Evolutionary conservation across 2,888 invertebrate species (phyloP).

Genomic region (Oeneis ivallda): DNA sequence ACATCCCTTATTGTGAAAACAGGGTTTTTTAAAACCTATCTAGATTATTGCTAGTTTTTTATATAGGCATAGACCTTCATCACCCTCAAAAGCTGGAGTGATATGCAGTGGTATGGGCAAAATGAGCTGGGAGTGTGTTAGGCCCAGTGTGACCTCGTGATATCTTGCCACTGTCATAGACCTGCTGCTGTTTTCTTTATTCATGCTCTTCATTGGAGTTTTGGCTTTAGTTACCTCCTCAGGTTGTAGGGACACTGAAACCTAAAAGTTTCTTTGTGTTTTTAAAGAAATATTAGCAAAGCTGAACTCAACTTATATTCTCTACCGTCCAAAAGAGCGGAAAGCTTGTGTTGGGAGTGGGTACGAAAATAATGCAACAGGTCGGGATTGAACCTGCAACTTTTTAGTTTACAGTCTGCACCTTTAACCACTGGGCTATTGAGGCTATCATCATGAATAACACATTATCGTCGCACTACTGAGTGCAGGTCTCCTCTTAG

Average conservation of each 20-base stretch:
- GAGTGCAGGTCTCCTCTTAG: too few species aligned
- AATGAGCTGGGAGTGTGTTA: constrained; percentile 93
- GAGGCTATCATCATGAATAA: too few species aligned
- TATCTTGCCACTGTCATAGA: constrained; percentile 92
- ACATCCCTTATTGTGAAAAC: too few species aligned
- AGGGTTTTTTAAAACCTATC: neutral
- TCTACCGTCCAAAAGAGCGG: too few species aligned
- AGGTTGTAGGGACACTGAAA: constrained; percentile 96
- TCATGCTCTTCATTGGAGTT: constrained; percentile 64
- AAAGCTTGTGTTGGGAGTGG: too few species aligned
- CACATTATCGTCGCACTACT: too few species aligned
- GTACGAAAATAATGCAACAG: too few species aligned
- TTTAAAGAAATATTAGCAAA: neutral
- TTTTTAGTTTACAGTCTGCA: too few species aligned
- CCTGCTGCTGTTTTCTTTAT: constrained; percentile 78
- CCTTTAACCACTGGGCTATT: too few species aligned
- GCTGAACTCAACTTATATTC: too few species aligned
- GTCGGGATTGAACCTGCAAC: too few species aligned
- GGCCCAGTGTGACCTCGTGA: constrained; percentile 95
- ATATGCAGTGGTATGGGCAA: constrained; percentile 97
- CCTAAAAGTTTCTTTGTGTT: constrained; percentile 47
- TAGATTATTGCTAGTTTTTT: neutral
- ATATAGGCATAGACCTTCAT: constrained; percentile 83
- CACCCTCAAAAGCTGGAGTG: constrained; percentile 97
- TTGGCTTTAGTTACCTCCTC: constrained; percentile 86